Conservation (phyloP, 2,113 vertebrate genomes). For the Gallinago jamesoni region DNA sequence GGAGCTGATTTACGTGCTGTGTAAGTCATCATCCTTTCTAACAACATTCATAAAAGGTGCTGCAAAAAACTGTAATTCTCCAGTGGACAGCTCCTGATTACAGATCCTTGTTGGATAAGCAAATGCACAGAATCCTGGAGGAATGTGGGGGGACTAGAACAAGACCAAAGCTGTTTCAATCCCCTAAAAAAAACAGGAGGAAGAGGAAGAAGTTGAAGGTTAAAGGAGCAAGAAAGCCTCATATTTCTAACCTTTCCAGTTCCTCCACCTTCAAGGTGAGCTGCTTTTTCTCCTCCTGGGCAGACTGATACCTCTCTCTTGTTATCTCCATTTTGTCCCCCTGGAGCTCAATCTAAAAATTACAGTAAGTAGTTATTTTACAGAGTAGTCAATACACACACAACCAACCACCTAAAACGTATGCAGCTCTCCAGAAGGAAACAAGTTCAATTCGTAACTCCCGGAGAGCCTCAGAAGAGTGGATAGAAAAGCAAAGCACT, state of each 20-base stretch:
- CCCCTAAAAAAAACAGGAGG: not conserved
- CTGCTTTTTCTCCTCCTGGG: constrained; percentile 89
- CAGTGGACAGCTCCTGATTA: not conserved
- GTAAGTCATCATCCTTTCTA: not conserved
- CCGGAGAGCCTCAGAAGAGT: not conserved
- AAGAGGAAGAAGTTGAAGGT: not conserved
- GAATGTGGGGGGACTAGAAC: not conserved
- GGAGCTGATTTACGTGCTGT: not conserved
- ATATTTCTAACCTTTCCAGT: constrained; percentile 85
- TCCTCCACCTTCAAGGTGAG: constrained; percentile 85
- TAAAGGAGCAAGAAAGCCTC: not conserved
- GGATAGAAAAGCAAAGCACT: not conserved
- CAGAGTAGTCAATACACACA: not conserved
- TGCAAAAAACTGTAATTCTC: not conserved
- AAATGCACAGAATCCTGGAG: not conserved
- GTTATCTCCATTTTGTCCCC: constrained; percentile 85
- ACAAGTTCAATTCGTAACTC: not conserved
- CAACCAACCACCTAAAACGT: not conserved
- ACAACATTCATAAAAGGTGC: not conserved
- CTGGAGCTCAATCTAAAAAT: constrained; percentile 90
- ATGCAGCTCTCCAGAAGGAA: not conserved
- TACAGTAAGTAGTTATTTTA: constrained; percentile 65
- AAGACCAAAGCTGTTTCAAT: constrained; percentile 20
- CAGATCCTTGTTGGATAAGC: not conserved
- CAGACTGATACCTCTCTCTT: constrained; percentile 84